These are phyloP conservation scores for Yponomeuta sedellus DNA, from an alignment of 2,888 invertebrate species.

Conservation along the genomic window DNA sequence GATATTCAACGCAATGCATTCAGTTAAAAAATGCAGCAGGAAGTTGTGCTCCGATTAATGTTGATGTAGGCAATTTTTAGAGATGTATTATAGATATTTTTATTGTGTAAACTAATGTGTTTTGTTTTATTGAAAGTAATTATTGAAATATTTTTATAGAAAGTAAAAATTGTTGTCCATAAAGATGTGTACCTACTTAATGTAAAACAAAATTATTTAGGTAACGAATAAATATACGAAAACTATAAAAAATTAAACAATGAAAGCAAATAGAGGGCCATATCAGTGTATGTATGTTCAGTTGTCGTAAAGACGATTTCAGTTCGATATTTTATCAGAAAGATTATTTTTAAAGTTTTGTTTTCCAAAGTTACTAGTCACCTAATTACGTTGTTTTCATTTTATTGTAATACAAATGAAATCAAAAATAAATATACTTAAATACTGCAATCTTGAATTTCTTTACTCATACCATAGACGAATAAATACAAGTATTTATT, in stretches of 20 bases:
- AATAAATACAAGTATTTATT: too few relatives aligned
- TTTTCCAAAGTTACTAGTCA: slow-evolving; percentile 10
- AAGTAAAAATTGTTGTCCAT: slow-evolving; percentile 25
- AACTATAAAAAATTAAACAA: neutral
- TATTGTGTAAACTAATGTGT: slow-evolving; percentile 15
- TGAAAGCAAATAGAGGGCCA: neutral
- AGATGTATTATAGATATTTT: slow-evolving; percentile 17
- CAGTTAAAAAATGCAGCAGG: too few relatives aligned
- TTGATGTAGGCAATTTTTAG: neutral
- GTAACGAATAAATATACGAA: neutral
- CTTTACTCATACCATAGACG: too few relatives aligned
- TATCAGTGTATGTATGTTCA: neutral
- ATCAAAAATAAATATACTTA: slow-evolving; percentile 4
- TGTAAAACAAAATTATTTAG: neutral
- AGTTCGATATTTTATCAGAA: slow-evolving; percentile 6
- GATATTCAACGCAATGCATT: too few relatives aligned
- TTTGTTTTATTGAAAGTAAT: slow-evolving; percentile 38
- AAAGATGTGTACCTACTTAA: neutral
- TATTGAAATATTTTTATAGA: slow-evolving; percentile 39
- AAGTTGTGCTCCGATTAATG: too few relatives aligned
- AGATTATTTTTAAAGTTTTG: neutral
- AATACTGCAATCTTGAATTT: neutral
- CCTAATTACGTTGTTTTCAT: neutral
- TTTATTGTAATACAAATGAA: neutral
- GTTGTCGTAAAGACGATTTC: neutral